Conservation (phyloP, 2,113 vertebrate genomes). For the Nothobranchius kuhntae region DNA sequence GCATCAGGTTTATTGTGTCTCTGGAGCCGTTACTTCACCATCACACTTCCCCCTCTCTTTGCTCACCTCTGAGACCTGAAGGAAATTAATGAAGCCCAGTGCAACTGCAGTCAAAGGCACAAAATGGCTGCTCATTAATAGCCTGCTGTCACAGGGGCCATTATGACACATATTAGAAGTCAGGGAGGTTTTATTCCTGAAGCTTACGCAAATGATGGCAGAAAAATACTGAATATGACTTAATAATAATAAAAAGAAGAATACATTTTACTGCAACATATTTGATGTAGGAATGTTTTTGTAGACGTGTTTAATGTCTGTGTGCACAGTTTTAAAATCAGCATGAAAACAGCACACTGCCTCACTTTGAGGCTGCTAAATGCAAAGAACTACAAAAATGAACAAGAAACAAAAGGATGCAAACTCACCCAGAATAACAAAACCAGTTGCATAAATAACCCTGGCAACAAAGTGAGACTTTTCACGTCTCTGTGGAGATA, state of each 20-base stretch:
- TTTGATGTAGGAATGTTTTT: conserved; percentile 46
- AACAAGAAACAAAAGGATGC: conserved; percentile 42
- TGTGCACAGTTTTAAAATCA: conserved; percentile 56
- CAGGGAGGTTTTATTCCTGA: conserved; percentile 39
- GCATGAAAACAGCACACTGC: conserved; percentile 37
- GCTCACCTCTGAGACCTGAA: conserved; percentile 56
- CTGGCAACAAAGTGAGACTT: conserved; percentile 65
- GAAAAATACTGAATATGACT: conserved; percentile 15
- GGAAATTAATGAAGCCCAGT: conserved; percentile 90
- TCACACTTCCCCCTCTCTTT: conserved; percentile 9
- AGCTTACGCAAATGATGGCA: conserved; percentile 45
- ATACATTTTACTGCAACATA: not conserved
- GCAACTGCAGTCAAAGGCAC: conserved; percentile 75
- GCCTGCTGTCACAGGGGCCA: conserved; percentile 59
- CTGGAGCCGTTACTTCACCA: conserved; percentile 28
- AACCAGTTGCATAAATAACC: conserved; percentile 45
- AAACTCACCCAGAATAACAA: conserved; percentile 31
- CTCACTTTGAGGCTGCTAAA: conserved; percentile 32
- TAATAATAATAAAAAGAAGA: not conserved
- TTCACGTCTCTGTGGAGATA: conserved; percentile 69
- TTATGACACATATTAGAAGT: conserved; percentile 65
- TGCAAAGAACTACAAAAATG: conserved; percentile 27
- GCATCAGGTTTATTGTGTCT: conserved; percentile 35
- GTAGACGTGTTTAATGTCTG: conserved; percentile 19
- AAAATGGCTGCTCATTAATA: conserved; percentile 79